phyloP scores from a whole-genome alignment of 2,888 invertebrate species.

The Spilosoma lubricipeda region DNA sequence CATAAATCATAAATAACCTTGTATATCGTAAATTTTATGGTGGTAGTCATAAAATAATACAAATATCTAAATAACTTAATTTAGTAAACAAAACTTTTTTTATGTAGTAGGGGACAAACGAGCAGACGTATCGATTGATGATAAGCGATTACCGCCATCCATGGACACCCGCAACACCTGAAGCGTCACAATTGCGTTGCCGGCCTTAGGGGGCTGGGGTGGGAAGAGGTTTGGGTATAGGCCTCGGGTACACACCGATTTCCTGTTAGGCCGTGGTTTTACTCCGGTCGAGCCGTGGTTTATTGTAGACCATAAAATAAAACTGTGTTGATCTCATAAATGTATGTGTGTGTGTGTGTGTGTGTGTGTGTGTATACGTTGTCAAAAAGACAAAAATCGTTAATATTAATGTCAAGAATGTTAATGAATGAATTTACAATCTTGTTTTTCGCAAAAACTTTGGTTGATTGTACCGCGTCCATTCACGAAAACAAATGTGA shows the following conservation, averaged over 20 bases:
- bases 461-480: background rate
- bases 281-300: too few relatives aligned
- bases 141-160: too few relatives aligned
- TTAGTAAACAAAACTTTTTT: background rate
- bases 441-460: background rate
- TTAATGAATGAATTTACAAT: background rate
- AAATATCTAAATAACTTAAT: background rate
- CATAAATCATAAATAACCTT: background rate
- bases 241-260: too few relatives aligned
- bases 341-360: background rate
- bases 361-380: background rate
- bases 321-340: too few relatives aligned
- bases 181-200: too few relatives aligned
- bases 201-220: too few relatives aligned
- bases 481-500: constrained; percentile 8
- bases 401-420: background rate
- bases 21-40: background rate
- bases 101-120: too few relatives aligned
- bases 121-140: too few relatives aligned
- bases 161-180: too few relatives aligned
- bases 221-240: too few relatives aligned
- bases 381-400: background rate
- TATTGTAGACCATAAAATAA: too few relatives aligned
- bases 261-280: too few relatives aligned
- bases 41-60: background rate